Evolutionary conservation across 2,888 invertebrate genomes (phyloP).

Genomic region (Dolomedes plantarius): DNA sequence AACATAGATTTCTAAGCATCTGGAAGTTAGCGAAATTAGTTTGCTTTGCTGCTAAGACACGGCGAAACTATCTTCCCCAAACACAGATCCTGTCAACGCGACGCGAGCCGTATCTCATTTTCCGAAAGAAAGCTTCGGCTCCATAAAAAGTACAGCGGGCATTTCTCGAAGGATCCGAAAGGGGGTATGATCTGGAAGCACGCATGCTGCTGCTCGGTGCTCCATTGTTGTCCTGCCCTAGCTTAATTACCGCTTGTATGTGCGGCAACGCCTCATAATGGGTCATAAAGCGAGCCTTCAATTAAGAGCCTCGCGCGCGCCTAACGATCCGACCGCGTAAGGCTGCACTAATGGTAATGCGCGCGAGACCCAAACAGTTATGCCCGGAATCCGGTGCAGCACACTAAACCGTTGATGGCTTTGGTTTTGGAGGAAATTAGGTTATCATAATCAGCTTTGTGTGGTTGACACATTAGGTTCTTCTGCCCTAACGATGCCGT

Average conservation of each 20-base stretch:
- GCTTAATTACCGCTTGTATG: slow-evolving; percentile 3
- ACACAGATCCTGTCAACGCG: too few relatives aligned
- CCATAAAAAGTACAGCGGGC: too few relatives aligned
- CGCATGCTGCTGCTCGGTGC: too few relatives aligned
- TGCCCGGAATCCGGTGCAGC: background rate
- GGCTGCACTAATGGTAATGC: slow-evolving; percentile 8
- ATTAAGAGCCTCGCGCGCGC: background rate
- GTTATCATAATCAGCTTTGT: slow-evolving; percentile 15
- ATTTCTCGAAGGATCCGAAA: too few relatives aligned
- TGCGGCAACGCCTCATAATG: slow-evolving; percentile 8
- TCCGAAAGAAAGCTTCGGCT: too few relatives aligned
- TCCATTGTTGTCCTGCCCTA: background rate
- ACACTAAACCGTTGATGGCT: slow-evolving; percentile 6
- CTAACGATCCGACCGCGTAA: slow-evolving; percentile 10
- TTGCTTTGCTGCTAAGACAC: too few relatives aligned
- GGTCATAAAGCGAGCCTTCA: slow-evolving; percentile 16
- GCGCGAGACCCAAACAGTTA: background rate
- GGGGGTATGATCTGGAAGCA: too few relatives aligned
- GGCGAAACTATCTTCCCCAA: too few relatives aligned
- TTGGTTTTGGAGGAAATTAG: slow-evolving; percentile 7
- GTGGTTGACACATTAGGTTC: slow-evolving; percentile 9
- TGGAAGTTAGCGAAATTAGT: too few relatives aligned
- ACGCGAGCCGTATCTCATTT: too few relatives aligned
- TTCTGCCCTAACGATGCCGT: background rate
- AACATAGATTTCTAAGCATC: too few relatives aligned